Evolutionary conservation across 2,888 invertebrate species (phyloP), one percentile per base, ranked within the genome.

Genomic region (Cylloceria caligata): DNA sequence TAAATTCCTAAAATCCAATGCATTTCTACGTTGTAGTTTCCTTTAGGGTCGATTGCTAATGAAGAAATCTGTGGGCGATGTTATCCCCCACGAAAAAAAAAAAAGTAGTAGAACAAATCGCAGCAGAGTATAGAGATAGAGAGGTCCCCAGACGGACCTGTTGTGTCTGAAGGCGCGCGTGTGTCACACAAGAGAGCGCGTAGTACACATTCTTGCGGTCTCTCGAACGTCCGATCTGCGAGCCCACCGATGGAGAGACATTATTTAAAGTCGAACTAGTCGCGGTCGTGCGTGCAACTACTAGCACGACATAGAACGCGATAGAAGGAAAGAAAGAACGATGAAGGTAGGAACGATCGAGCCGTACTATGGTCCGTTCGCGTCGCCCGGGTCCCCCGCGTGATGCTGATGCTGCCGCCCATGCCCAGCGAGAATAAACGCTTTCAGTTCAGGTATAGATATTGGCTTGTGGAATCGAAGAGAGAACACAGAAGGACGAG

Each of bases 171-270:
- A 52, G 27, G 24, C 72, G 67, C 64, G 69, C 65, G 39, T 55
- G 69, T 71, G 65, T 69, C 73, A 74, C 57, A 69, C 76, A 49
- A 65, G 74, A 76, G 64, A 65, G 77, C 78, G 75, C 76, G 75
- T 75, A 71, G 62, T 60, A 34, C 36, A 84, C 83, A 84, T 84
- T 84, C 84, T 83, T 81, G 83, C 62, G 81, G 83, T 83, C 84
- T 82, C 85, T 81, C 85, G 80, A 84, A 85, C 88, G 86, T 87
- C 84, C 86, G 86, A 88, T 89, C 86, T 84, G 85, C 80, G 69
- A 74, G 89, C 86, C 89, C 88, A 89, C 89, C 89, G 85, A 86
- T 87, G 88, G 86, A 89, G 89, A 89, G 87, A 87, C 89, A 89
- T 89, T 89, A 88, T 89, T 89, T 87, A 88, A 80, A 84, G 87